Conservation (phyloP, 2,797 vertebrate genomes). For the Hipposideros larvatus region DNA sequence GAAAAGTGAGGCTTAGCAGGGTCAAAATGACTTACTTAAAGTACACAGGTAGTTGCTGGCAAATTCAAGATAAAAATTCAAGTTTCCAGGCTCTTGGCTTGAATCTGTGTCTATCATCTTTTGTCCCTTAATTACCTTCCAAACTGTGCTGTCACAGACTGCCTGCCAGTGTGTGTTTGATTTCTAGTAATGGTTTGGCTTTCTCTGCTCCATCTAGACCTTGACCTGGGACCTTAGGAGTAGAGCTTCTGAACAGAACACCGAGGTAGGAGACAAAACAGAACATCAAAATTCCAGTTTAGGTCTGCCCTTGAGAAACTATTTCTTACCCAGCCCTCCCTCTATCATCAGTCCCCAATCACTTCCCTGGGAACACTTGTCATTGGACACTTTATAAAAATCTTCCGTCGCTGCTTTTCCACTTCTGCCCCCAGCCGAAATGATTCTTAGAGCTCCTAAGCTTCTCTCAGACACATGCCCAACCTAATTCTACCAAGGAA, state of each 20-base stretch:
- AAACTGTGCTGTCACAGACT: not conserved
- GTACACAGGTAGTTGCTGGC: not conserved
- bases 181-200: not conserved
- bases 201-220: not conserved
- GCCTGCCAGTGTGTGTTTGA: not conserved
- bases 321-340: not conserved
- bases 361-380: not conserved
- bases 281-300: not conserved
- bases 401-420: constrained; percentile 11
- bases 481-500: constrained; percentile 73
- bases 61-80: constrained; percentile 35
- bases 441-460: constrained; percentile 63
- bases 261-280: not conserved
- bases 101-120: constrained; percentile 42
- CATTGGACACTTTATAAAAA: not conserved
- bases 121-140: constrained; percentile 12
- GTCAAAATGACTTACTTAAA: not conserved
- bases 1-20: not conserved
- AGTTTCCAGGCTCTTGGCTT: not conserved
- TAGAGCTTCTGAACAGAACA: not conserved
- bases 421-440: constrained; percentile 42
- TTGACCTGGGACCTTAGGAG: not conserved
- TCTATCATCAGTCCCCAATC: not conserved
- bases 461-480: constrained; percentile 58
- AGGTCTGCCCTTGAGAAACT: not conserved